phyloP scores from a whole-genome alignment of 2,113 vertebrate species.

The Strix aluco region DNA sequence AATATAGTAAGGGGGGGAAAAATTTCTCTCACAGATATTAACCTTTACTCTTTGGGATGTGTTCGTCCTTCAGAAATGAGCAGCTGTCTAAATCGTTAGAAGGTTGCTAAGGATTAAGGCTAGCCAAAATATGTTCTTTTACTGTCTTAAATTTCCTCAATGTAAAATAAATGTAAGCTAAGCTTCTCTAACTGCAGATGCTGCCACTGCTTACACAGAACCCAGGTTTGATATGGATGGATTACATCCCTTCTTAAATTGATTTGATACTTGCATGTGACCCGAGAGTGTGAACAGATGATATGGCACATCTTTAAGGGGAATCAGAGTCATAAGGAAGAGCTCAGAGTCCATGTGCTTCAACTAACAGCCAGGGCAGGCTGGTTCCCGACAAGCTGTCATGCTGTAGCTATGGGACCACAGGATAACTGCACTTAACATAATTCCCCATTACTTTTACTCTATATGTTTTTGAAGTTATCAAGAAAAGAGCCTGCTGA shows the following conservation, averaged over 20 bases:
- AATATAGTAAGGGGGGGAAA: neutral
- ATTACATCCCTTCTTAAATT: neutral
- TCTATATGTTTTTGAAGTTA: neutral
- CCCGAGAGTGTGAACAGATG: neutral
- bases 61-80: slow-evolving; percentile 58
- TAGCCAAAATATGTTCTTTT: slow-evolving; percentile 51
- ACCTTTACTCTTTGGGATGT: slow-evolving; percentile 63
- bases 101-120: slow-evolving; percentile 71
- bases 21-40: slow-evolving; percentile 22
- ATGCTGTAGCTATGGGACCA: neutral
- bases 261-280: neutral
- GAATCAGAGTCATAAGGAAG: neutral
- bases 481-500: neutral
- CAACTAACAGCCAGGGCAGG: neutral
- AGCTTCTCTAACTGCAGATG: neutral
- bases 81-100: slow-evolving; percentile 81
- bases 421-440: neutral
- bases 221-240: neutral
- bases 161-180: slow-evolving; percentile 15
- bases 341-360: neutral
- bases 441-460: neutral
- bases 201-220: neutral
- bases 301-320: neutral
- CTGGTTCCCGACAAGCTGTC: neutral
- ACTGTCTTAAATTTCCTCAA: slow-evolving; percentile 66